Evolutionary conservation across 2,888 invertebrate genomes (phyloP).

Genomic region (Agrochola circellaris): DNA sequence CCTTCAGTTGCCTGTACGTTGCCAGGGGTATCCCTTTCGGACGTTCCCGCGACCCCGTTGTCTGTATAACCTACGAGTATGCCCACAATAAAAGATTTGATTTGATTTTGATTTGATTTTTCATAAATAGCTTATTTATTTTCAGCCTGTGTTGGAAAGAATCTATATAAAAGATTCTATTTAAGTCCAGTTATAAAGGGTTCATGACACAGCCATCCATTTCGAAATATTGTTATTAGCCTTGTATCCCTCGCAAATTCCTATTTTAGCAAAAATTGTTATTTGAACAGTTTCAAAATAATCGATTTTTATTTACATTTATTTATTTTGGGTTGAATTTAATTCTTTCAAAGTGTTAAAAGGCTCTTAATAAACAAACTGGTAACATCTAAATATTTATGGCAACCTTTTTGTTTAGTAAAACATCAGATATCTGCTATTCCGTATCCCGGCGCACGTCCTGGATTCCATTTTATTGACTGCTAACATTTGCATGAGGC

Average conservation of each 20-base stretch:
- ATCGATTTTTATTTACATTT: constrained; percentile 18
- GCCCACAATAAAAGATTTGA: no score
- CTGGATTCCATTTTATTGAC: constrained; percentile 42
- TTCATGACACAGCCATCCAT: neutral
- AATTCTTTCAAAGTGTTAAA: neutral
- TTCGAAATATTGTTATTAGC: constrained; percentile 8
- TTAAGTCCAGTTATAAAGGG: constrained; percentile 26
- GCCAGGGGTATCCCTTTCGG: no score
- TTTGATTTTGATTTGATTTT: no score
- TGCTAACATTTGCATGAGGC: constrained; percentile 46
- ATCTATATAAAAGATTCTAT: constrained; percentile 12
- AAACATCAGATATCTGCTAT: neutral
- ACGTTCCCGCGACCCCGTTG: no score
- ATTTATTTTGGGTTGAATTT: constrained; percentile 4
- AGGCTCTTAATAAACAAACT: constrained; percentile 9
- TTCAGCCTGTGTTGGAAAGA: neutral
- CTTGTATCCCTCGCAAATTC: constrained; percentile 21
- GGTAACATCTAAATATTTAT: constrained; percentile 29
- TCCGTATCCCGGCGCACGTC: constrained; percentile 29
- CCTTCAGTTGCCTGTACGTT: no score
- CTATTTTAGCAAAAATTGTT: neutral
- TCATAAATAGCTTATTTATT: constrained; percentile 18
- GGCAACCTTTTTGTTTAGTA: constrained; percentile 8
- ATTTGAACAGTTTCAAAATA: constrained; percentile 26
- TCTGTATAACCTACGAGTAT: no score